Evolutionary conservation across 2,888 invertebrate genomes (phyloP).

Genomic region (Cryptus viduatorius): DNA sequence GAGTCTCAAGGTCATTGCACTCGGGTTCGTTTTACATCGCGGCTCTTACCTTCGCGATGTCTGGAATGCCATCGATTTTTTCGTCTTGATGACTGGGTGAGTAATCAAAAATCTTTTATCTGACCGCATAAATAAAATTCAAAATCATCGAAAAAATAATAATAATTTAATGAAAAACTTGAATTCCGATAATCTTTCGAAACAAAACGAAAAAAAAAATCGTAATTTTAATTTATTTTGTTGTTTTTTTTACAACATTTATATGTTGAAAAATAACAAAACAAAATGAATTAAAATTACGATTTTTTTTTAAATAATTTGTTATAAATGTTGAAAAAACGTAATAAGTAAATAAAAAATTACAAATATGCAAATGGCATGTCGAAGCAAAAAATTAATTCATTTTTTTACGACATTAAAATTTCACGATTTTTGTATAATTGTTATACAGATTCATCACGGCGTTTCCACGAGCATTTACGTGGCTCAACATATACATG

Average conservation of each 20-base stretch:
- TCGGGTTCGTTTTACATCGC: slow-evolving; percentile 99
- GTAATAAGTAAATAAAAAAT: not conserved
- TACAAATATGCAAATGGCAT: too few relatives aligned
- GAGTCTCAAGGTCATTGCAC: slow-evolving; percentile 99
- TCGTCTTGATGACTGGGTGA: slow-evolving; percentile 99
- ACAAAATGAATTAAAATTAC: too few relatives aligned
- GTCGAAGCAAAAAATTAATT: not conserved
- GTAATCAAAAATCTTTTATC: slow-evolving; percentile 78
- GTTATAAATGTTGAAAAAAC: not conserved
- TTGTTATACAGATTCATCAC: not conserved
- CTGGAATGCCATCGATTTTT: slow-evolving; percentile 99
- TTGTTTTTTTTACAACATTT: too few relatives aligned
- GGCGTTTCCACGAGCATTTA: not conserved
- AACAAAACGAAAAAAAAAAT: too few relatives aligned
- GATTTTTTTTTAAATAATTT: too few relatives aligned
- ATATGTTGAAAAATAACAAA: too few relatives aligned
- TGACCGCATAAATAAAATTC: too few relatives aligned
- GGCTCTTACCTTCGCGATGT: slow-evolving; percentile 99
- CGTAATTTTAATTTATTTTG: too few relatives aligned
- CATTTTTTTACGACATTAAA: not conserved
- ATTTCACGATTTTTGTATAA: not conserved
- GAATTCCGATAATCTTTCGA: too few relatives aligned
- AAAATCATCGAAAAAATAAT: too few relatives aligned
- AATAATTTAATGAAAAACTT: too few relatives aligned
- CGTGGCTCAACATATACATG: not conserved